These are phyloP conservation scores for Leucopternis melanops DNA, from an alignment of 2,113 vertebrate species.

Conservation along the genomic window DNA sequence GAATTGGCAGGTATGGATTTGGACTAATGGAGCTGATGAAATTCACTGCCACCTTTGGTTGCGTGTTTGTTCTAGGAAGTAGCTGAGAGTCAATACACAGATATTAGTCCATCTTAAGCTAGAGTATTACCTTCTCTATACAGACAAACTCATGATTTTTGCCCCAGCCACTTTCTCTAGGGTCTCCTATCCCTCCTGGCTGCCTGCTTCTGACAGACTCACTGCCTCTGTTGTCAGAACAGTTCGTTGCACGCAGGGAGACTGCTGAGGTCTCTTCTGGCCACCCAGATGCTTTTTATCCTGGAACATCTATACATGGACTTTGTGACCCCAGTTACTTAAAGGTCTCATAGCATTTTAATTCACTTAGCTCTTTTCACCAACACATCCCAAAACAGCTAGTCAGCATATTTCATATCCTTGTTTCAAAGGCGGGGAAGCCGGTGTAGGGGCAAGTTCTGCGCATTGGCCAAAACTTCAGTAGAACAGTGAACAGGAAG, in stretches of 20 bases:
- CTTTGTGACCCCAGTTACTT: background rate
- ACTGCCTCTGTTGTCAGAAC: background rate
- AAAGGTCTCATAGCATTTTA: background rate
- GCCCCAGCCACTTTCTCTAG: background rate
- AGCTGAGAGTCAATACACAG: background rate
- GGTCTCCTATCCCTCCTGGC: background rate
- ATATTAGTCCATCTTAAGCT: background rate
- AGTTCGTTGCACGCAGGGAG: background rate
- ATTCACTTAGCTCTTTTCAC: background rate
- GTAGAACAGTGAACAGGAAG: constrained; percentile 29
- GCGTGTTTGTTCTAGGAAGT: background rate
- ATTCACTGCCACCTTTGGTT: background rate
- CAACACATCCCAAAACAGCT: background rate
- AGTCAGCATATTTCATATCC: background rate
- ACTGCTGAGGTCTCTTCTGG: background rate
- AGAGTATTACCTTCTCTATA: background rate
- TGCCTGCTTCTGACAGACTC: background rate
- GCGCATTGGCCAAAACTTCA: background rate
- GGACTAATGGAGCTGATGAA: background rate
- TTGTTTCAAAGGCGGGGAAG: background rate
- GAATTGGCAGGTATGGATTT: background rate
- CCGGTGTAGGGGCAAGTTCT: background rate
- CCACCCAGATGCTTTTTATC: background rate
- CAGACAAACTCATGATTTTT: background rate
- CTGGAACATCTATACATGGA: background rate